Conservation (phyloP, 2,797 vertebrate genomes). For the Sparus aurata region DNA sequence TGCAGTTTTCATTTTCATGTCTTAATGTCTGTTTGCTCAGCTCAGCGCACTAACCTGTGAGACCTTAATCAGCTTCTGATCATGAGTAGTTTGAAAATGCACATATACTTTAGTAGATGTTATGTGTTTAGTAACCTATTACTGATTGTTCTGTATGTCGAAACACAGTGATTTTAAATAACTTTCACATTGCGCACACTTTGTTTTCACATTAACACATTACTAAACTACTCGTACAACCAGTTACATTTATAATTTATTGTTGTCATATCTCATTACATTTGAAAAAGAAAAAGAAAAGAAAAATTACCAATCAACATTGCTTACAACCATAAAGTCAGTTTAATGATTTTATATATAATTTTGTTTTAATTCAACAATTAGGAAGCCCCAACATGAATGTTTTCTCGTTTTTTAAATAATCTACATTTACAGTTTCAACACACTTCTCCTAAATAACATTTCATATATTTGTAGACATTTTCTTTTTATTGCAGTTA, state of each 20-base stretch:
- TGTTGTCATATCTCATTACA: conserved; percentile 33
- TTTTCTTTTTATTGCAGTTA: conserved; percentile 81
- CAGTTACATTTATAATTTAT: conserved; percentile 26
- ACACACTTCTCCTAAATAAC: conserved; percentile 77
- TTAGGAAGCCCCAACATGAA: conserved; percentile 71
- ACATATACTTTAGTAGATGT: not conserved
- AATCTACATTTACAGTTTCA: conserved; percentile 80
- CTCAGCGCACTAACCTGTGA: not conserved
- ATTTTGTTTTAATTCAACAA: conserved; percentile 68
- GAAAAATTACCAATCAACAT: conserved; percentile 36
- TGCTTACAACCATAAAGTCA: conserved; percentile 69
- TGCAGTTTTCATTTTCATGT: not conserved
- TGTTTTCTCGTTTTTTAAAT: conserved; percentile 53
- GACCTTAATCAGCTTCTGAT: not conserved
- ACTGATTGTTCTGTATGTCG: not conserved
- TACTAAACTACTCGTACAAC: conserved; percentile 15
- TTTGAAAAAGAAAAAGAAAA: conserved; percentile 6
- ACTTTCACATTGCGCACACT: not conserved
- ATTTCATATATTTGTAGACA: conserved; percentile 77
- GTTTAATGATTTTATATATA: conserved; percentile 71
- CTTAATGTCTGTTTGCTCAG: not conserved
- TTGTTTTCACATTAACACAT: not conserved
- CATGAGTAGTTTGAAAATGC: not conserved
- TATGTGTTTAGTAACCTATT: not conserved
- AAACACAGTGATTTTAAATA: conserved; percentile 5